phyloP scores from a whole-genome alignment of 2,113 vertebrate species.

The Syngnathus floridae region DNA sequence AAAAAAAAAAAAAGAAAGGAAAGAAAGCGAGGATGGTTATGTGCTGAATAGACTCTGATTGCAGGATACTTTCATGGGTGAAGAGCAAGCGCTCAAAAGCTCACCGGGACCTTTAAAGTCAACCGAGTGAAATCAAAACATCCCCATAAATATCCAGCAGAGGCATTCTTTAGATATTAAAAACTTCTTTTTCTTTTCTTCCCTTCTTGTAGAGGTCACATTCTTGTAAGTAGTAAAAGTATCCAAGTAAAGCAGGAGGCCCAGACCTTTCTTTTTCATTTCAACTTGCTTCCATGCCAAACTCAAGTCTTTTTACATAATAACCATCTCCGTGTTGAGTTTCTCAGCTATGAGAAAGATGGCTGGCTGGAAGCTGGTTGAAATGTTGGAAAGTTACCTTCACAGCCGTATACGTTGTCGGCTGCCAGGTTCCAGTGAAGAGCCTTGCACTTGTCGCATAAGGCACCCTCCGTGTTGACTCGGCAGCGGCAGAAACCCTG shows the following conservation, averaged over 20 bases:
- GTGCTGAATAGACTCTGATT: constrained; percentile 64
- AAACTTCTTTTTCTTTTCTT: constrained; percentile 9
- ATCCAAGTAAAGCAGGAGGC: constrained; percentile 35
- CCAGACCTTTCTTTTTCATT: not conserved
- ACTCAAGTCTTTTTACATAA: no score
- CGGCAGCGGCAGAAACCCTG: constrained; percentile 82
- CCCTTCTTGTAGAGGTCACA: constrained; percentile 39
- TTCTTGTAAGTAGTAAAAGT: constrained; percentile 50
- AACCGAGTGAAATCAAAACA: constrained; percentile 15
- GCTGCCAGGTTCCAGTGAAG: constrained; percentile 84
- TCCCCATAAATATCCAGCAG: constrained; percentile 34
- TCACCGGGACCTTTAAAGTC: constrained; percentile 5
- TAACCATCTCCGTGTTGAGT: no score
- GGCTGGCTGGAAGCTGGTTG: not conserved
- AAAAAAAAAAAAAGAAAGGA: not conserved
- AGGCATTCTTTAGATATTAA: constrained; percentile 62
- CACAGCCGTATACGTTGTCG: constrained; percentile 77
- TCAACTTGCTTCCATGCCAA: no score
- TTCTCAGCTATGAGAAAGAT: not conserved
- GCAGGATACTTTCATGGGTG: constrained; percentile 50
- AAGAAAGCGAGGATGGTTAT: constrained; percentile 10
- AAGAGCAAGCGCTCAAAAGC: constrained; percentile 36
- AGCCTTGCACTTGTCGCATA: constrained; percentile 81
- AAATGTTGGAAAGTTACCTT: constrained; percentile 62
- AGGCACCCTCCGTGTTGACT: constrained; percentile 71